Conservation (phyloP, 2,888 invertebrate species). For the Operophtera brumata region DNA sequence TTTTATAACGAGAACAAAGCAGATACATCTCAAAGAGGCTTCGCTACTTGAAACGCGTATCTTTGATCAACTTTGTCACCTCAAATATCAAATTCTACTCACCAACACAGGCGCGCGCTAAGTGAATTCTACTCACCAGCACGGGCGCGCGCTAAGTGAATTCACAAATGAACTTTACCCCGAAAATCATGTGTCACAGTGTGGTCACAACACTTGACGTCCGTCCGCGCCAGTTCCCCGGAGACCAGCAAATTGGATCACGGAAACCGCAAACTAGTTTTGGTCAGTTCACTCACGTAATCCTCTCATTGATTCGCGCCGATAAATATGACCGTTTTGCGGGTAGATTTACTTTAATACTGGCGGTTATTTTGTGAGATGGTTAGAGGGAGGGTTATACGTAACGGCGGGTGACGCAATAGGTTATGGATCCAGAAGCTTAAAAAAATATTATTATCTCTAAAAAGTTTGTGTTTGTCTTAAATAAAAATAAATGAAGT, state of each 20-base stretch:
- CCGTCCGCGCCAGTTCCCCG: constrained; percentile 26
- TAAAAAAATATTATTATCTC: background rate
- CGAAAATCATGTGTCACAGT: constrained; percentile 3
- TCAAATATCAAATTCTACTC: too few species aligned
- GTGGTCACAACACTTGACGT: constrained; percentile 13
- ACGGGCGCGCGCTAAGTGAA: constrained; percentile 1
- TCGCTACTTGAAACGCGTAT: too few species aligned
- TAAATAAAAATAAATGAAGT: background rate
- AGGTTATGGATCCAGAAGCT: background rate
- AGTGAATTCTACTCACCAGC: too few species aligned
- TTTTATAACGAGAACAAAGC: too few species aligned
- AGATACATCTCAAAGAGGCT: too few species aligned
- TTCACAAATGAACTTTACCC: constrained; percentile 6
- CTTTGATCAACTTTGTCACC: too few species aligned
- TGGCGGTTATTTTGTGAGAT: constrained; percentile 7
- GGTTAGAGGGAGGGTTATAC: background rate
- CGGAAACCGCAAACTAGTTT: constrained; percentile 57
- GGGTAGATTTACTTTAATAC: constrained; percentile 34
- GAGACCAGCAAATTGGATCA: constrained; percentile 51
- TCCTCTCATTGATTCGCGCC: constrained; percentile 51
- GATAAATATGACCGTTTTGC: constrained; percentile 43
- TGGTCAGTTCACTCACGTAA: constrained; percentile 56
- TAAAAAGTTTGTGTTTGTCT: too few species aligned
- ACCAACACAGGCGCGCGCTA: background rate
- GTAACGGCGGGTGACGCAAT: constrained; percentile 1